Base-by-base conservation (phyloP, 2,113 vertebrate species). In the Vidua macroura region DNA sequence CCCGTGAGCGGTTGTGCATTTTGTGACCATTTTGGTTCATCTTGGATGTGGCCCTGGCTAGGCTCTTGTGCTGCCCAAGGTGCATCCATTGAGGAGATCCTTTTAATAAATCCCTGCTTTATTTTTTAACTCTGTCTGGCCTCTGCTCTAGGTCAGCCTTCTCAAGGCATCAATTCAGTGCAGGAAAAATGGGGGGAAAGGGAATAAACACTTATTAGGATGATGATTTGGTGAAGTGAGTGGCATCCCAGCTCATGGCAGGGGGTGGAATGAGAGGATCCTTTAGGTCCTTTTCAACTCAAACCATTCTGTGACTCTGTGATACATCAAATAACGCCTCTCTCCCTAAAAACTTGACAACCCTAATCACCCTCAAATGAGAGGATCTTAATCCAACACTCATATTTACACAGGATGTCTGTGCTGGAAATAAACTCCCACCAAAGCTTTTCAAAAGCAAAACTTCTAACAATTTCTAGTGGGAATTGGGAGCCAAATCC, bases 1-100 rank as follows among this genome's bases (percentile, higher is more conserved):
- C 19, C 55, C 0, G 3, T 56, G 53, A 13, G 5, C 5, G 0
- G 8, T 7, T 2, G 19, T 56, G 1, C 55, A 56, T 56, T 56
- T 56, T 56, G 55, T 6, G 55, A 14, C 55, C 55, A 56, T 56
- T 56, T 56, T n/a, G 31, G 31, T 56, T 22, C 31, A 56, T 4
- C 55, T 2, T n/a, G 55, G 55, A 31, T 56, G 55, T 33, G n/a
- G 55, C 55, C 55, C 55, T 56, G 55, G 55, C 55, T 56, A 31
- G 55, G 55, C 31, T 56, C 55, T 56, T 14, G 55, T 23, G 55
- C 31, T 56, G 55, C 55, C 31, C 55, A 56, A n/a, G 55, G 55
- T n/a, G 55, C 13, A n/a, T 56, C 31, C 55, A 58, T 58, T 8
- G 21, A 23, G 55, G 55, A 55, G 19, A 55, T 55, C 33, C 33